Evolutionary conservation across 2,888 invertebrate species (phyloP).

Genomic region (Apocheima hispidaria): DNA sequence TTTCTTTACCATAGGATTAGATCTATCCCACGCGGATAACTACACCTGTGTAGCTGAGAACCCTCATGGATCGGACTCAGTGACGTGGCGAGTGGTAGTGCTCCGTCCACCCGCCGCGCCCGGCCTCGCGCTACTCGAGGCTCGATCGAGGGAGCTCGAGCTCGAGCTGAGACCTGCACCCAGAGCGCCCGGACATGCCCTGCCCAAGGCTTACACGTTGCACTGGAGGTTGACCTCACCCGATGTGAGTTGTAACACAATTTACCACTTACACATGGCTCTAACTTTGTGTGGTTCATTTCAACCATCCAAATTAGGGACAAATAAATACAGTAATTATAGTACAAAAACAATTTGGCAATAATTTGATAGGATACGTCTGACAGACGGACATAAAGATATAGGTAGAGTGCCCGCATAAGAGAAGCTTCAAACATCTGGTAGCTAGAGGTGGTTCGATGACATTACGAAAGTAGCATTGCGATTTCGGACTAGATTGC

Average conservation of each 20-base stretch:
- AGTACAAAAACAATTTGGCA: too few relatives aligned
- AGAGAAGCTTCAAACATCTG: too few relatives aligned
- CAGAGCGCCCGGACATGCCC: slow-evolving; percentile 73
- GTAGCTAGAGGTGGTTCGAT: too few relatives aligned
- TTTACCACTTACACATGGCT: too few relatives aligned
- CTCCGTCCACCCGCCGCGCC: slow-evolving; percentile 91
- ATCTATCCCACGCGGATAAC: slow-evolving; percentile 91
- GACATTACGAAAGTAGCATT: too few relatives aligned
- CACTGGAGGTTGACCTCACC: slow-evolving; percentile 89
- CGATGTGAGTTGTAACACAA: slow-evolving; percentile 85
- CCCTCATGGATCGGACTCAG: slow-evolving; percentile 93
- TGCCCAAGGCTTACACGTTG: slow-evolving; percentile 87
- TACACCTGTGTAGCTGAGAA: slow-evolving; percentile 94
- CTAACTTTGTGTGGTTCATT: too few relatives aligned
- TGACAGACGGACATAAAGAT: too few relatives aligned
- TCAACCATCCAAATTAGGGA: too few relatives aligned
- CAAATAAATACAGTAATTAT: too few relatives aligned
- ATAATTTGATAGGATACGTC: too few relatives aligned
- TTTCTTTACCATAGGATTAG: slow-evolving; percentile 82
- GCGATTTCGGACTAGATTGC: too few relatives aligned
- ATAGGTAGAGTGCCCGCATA: too few relatives aligned
- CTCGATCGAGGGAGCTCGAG: slow-evolving; percentile 75
- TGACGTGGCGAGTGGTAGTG: slow-evolving; percentile 92
- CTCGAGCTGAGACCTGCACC: slow-evolving; percentile 73
- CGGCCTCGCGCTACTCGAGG: slow-evolving; percentile 85